Evolutionary conservation across 2,888 invertebrate species (phyloP), one percentile per base, ranked within the genome.

Genomic region (Hoplodrina blanda): DNA sequence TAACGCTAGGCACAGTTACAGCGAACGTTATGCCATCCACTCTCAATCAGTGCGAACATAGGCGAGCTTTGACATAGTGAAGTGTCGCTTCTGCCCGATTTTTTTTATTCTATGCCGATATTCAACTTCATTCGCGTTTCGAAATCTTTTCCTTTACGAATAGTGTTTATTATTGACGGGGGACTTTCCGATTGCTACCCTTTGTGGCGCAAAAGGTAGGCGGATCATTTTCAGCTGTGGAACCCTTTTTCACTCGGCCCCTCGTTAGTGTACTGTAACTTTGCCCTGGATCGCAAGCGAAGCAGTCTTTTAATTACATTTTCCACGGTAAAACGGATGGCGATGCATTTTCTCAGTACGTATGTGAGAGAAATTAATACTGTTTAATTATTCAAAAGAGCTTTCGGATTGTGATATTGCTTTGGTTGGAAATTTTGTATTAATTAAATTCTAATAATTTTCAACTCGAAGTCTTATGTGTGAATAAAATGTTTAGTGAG

Each of bases 111-210:
- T 50, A 25, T 65, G 50, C 13, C 20, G 5, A 17, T 10, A 25
- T 13, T 50, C 20, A 25, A 53, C 37, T 59, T 41, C 41, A 7
- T n/a, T 53, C 0, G 37, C 52, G 19, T 25, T 69, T 44, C 17
- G 6, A 61, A 80, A 69, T 65, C 59, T 78, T 74, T 80, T 80
- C 57, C 64, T 69, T 52, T 52, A 56, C 62, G 55, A 66, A 80
- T 62, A 70, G 65, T 78, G 69, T 77, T 75, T 80, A 77, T 80
- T 77, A 75, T 75, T 80, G 76, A 70, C 52, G 76, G 59, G 65
- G 62, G 62, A 70, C 65, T 80, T 80, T 75, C 63, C 53, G 69
- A 77, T 77, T 66, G 49, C 69, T 76, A 80, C 80, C 80, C 70
- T 78, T 78, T 80, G 66, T 63, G 52, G 2, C 63, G 49, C 69